Evolutionary conservation across 1,140 invertebrate species (phyloP).

Genomic region (Drosophila watanabei): DNA sequence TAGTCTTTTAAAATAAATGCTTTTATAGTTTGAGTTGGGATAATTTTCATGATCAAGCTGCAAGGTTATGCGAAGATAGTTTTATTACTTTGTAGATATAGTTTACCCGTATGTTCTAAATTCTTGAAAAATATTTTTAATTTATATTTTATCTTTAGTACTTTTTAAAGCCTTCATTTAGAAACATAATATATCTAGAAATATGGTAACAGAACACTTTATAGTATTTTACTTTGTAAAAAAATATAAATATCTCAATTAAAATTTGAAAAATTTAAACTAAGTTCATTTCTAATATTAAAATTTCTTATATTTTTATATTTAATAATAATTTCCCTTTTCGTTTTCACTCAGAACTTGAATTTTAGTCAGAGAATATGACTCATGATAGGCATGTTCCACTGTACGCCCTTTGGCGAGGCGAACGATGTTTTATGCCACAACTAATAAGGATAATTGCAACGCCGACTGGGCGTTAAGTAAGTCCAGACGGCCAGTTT

Average conservation of each 20-base stretch:
- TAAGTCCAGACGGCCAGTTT: constrained; percentile 44
- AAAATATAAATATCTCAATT: background rate
- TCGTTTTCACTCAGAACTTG: too few species aligned
- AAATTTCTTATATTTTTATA: too few species aligned
- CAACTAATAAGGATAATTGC: constrained; percentile 81
- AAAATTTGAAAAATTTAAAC: background rate
- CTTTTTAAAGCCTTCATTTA: too few species aligned
- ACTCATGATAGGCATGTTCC: background rate
- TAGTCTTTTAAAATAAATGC: too few species aligned
- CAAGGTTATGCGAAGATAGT: too few species aligned
- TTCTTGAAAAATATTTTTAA: background rate
- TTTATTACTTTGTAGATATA: too few species aligned
- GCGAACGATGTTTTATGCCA: constrained; percentile 62
- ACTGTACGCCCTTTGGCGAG: constrained; percentile 57
- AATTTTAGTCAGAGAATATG: too few species aligned
- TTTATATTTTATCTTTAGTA: too few species aligned
- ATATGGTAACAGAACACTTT: background rate
- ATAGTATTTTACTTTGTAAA: background rate
- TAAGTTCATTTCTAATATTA: background rate
- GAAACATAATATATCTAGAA: background rate
- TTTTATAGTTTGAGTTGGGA: too few species aligned
- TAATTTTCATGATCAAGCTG: too few species aligned
- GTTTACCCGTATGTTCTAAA: too few species aligned
- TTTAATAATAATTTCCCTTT: too few species aligned
- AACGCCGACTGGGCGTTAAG: constrained; percentile 69